Base-by-base conservation (phyloP, 2,113 vertebrate genomes). In the Trichomycterus rosablanca region DNA sequence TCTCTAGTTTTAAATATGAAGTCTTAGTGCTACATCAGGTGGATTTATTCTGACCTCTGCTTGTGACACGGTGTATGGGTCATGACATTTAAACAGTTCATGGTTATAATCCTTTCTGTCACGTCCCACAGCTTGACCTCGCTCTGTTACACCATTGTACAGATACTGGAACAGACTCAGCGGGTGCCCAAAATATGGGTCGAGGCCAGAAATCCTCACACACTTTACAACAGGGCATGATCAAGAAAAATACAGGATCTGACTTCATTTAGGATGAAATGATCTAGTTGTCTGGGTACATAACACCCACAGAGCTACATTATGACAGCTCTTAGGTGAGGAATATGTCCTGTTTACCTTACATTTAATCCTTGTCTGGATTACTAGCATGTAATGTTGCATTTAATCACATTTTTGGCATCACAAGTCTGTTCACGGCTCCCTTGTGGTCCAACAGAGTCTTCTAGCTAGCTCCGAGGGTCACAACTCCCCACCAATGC, bases 1-100 rank as follows among this genome's bases (percentile, higher is more conserved):
- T 19, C 18, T 9, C 52, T 20, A 62, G 32, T 23, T 12, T 12
- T 16, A 43, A 15, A 40, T n/a, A n/a, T n/a, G n/a, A n/a, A n/a
- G n/a, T n/a, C n/a, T n/a, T n/a, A n/a, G n/a, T n/a, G n/a, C n/a
- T n/a, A n/a, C n/a, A 9, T 53, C 28, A 39, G 49, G 56, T 53
- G 54, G 24, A 65, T 71, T 73, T 66, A 71, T 39, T 37, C n/a
- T 50, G n/a, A 23, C 54, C 16, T 11, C 22, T 54, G 9, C 39
- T 67, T 16, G 4, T 42, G 12, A 19, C 28, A 20, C 22, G 5
- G 35, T 60, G 23, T 54, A 63, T 59, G 55, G 55, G 66, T 67
- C 48, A 52, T 52, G 62, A 46, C 59, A 66, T 67, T 66, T 72
- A 5, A 43, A 49, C 52, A 32, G n/a, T 26, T 39, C 14, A 18